Evolutionary conservation across 30 jellyfish, hydroid and myxozoan genomes (phyloP).

Genomic region (Haliclystus octoradiatus): DNA sequence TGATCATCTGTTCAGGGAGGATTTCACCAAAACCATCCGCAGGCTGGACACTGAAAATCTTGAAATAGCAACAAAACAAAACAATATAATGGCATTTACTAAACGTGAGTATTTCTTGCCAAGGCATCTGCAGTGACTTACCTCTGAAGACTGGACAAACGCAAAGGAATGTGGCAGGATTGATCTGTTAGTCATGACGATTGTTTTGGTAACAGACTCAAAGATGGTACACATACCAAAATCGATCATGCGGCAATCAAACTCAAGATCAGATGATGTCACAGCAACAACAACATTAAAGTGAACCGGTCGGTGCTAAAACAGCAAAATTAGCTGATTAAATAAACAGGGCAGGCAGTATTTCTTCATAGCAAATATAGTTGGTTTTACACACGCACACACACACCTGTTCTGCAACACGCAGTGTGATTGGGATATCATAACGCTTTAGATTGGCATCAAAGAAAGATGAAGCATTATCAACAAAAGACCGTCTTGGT

Average conservation of each 20-base stretch:
- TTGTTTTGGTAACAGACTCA: constrained; percentile 58
- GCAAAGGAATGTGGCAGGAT: constrained; percentile 83
- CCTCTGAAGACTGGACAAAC: constrained; percentile 82
- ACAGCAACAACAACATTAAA: constrained; percentile 51
- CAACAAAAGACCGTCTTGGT: constrained; percentile 51
- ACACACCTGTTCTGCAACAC: constrained; percentile 96
- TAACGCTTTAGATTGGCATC: constrained; percentile 27
- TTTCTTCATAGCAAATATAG: not conserved
- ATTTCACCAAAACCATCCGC: constrained; percentile 94
- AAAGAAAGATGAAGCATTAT: constrained; percentile 43
- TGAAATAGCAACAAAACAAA: not conserved
- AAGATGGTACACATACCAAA: constrained; percentile 76
- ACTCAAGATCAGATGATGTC: constrained; percentile 89
- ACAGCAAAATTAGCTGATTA: not conserved
- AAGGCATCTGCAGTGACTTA: too few relatives aligned
- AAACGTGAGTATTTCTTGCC: too few relatives aligned
- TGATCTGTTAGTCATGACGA: constrained; percentile 53
- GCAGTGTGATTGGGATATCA: constrained; percentile 64
- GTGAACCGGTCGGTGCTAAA: constrained; percentile 70
- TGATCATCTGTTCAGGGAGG: constrained; percentile 68
- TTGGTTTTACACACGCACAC: not conserved
- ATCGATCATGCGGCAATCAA: constrained; percentile 43
- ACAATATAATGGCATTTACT: too few relatives aligned
- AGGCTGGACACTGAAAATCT: constrained; percentile 87
- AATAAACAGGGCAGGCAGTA: not conserved